phyloP scores from a whole-genome alignment of 2,113 vertebrate genomes.

The Salvelinus sp. region DNA sequence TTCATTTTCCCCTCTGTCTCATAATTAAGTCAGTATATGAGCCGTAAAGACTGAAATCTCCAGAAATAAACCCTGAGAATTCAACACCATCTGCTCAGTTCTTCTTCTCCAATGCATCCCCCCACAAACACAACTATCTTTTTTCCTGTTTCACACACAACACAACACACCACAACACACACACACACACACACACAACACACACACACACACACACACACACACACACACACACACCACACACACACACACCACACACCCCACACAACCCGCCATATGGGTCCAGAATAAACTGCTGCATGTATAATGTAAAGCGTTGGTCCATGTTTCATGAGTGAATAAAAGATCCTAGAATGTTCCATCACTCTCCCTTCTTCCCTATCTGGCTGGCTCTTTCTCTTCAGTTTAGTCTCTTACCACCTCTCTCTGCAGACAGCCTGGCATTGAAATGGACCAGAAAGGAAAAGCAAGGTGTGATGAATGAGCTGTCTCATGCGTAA shows the following conservation, averaged over 20 bases:
- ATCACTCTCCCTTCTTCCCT: neutral
- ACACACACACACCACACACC: neutral
- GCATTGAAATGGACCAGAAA: constrained; percentile 19
- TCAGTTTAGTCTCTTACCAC: constrained; percentile 22
- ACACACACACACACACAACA: neutral
- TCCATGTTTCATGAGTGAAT: too few relatives aligned
- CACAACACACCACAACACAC: neutral
- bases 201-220: constrained; percentile 2
- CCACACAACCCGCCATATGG: too few relatives aligned
- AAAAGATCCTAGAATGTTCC: neutral
- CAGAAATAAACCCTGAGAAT: constrained; percentile 65
- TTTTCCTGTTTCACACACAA: constrained; percentile 4
- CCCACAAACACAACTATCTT: constrained; percentile 30
- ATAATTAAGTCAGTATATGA: constrained; percentile 74
- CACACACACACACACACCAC: neutral
- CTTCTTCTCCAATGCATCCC: constrained; percentile 34
- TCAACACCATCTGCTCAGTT: constrained; percentile 63
- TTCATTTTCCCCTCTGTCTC: constrained; percentile 64
- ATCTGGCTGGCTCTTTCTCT: neutral
- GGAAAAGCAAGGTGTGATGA: constrained; percentile 40
- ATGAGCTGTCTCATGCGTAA: constrained; percentile 34
- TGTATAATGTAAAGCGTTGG: neutral
- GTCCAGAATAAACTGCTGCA: neutral
- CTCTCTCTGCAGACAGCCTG: constrained; percentile 18
- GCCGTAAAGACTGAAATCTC: constrained; percentile 68